Conservation (phyloP, 2,888 invertebrate genomes). For the Griposia aprilina region DNA sequence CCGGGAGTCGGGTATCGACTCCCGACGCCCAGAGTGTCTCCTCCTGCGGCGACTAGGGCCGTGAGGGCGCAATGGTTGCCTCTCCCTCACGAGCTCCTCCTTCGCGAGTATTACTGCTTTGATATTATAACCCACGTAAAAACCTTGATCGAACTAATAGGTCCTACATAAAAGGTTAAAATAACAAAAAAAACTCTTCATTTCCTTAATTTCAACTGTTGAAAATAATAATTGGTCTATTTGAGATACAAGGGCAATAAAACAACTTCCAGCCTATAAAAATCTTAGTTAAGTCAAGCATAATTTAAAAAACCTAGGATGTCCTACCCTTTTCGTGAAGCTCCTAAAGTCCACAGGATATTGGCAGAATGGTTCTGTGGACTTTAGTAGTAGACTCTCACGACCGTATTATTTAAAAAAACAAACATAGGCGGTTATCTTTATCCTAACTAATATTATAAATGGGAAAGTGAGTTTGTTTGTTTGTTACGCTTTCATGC, state of each 20-base stretch:
- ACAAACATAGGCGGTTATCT: neutral
- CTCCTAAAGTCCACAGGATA: neutral
- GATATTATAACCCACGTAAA: neutral
- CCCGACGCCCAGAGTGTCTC: too few species aligned
- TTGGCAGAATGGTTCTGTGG: neutral
- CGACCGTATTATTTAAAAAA: neutral
- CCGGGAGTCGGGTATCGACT: too few species aligned
- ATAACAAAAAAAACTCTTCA: neutral
- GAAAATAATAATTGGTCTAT: neutral
- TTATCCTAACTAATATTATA: too few species aligned
- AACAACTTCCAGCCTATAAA: neutral
- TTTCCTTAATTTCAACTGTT: neutral
- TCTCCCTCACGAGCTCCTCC: too few species aligned
- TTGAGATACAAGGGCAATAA: neutral
- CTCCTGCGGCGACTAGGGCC: too few species aligned
- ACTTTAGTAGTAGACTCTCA: neutral
- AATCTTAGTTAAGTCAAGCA: neutral
- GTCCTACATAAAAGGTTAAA: neutral
- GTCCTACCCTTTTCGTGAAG: neutral
- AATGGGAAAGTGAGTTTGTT: too few species aligned
- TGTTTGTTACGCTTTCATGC: too few species aligned
- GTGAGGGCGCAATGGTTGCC: too few species aligned
- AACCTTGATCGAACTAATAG: neutral
- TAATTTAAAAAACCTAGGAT: too few species aligned
- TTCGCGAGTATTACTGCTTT: too few species aligned